These are phyloP conservation scores for Laupala kohalensis DNA, from an alignment of 1,140 invertebrate genomes.

Conservation along the genomic window DNA sequence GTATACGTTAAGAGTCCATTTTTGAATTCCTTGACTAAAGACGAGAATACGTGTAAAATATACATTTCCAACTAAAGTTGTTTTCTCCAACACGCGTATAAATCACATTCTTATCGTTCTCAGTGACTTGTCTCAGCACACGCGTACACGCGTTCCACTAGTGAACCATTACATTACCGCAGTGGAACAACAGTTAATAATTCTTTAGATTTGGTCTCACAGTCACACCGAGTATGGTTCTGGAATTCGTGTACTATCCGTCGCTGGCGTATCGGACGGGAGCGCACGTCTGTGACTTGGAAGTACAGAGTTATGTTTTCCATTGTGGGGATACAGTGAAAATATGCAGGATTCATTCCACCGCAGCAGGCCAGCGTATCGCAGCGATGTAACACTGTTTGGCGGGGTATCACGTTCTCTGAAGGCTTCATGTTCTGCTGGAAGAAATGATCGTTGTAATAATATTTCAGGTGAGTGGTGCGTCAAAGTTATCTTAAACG, in stretches of 20 bases:
- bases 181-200: no score
- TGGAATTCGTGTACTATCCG: not conserved
- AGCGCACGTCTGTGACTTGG: not conserved
- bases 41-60: no score
- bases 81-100: no score
- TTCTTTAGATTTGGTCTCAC: not conserved
- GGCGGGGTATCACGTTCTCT: not conserved
- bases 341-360: not conserved
- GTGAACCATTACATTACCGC: no score
- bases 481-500: not conserved
- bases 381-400: not conserved
- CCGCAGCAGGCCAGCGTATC: not conserved
- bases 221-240: not conserved
- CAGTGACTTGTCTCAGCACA: no score
- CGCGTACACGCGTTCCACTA: no score
- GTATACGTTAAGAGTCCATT: no score
- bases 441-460: not conserved
- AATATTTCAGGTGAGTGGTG: no score
- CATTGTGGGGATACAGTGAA: not conserved
- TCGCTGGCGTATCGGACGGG: not conserved
- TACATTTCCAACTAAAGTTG: no score
- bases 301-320: not conserved
- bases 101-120: no score
- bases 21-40: no score
- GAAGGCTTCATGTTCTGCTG: not conserved